These are phyloP conservation scores for Morpho helenor DNA, from an alignment of 2,888 invertebrate genomes.

Conservation along the genomic window DNA sequence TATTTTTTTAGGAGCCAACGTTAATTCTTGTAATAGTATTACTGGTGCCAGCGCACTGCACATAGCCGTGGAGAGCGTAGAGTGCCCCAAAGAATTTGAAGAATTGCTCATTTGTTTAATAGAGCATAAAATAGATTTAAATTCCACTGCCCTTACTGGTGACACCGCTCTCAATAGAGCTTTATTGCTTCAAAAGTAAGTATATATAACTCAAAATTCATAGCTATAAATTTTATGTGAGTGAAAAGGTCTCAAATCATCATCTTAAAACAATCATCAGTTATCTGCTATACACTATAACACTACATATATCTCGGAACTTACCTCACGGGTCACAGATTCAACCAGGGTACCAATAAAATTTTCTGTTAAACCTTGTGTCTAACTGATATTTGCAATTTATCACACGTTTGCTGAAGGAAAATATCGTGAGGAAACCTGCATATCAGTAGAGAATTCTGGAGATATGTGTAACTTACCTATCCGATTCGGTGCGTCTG, in stretches of 20 bases:
- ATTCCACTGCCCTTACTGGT: conserved; percentile 62
- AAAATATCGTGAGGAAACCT: no score
- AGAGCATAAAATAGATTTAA: conserved; percentile 64
- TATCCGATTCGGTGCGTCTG: no score
- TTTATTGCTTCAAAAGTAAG: conserved; percentile 66
- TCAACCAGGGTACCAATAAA: no score
- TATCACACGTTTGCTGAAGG: no score
- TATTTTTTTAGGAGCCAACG: conserved; percentile 71
- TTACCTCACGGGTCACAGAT: no score
- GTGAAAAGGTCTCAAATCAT: not conserved
- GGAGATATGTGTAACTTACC: no score
- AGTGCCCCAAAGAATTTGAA: conserved; percentile 70
- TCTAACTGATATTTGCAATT: no score
- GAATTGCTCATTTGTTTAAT: conserved; percentile 69
- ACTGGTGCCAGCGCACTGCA: conserved; percentile 81
- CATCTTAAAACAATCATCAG: no score
- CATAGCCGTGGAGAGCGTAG: conserved; percentile 79
- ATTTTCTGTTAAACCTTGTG: no score
- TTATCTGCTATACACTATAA: no score
- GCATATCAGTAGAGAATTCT: no score
- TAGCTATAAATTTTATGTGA: not conserved
- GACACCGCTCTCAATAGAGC: conserved; percentile 77
- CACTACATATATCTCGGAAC: no score
- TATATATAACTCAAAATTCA: not conserved
- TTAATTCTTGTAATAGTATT: conserved; percentile 71